Conservation (phyloP, 2,888 invertebrate genomes). For the Platynereis dumerilii region DNA sequence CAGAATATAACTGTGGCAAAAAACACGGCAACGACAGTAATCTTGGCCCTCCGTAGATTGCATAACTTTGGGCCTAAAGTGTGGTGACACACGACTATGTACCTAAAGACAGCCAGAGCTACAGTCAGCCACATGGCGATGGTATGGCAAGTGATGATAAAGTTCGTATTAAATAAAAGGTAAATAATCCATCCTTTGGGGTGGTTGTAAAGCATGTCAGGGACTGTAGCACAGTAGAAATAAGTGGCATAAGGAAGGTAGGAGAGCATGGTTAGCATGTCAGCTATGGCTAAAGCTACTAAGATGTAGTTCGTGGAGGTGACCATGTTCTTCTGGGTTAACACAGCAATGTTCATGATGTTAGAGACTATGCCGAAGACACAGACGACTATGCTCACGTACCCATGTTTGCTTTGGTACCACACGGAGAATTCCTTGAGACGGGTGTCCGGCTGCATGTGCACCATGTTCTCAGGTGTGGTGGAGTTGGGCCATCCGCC, state of each 20-base stretch:
- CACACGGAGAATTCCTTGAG: slow-evolving; percentile 44
- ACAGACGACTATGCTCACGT: slow-evolving; percentile 85
- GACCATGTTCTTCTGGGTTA: slow-evolving; percentile 82
- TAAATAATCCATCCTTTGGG: slow-evolving; percentile 56
- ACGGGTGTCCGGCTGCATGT: slow-evolving; percentile 8
- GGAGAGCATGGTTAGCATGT: slow-evolving; percentile 86
- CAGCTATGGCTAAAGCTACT: slow-evolving; percentile 84
- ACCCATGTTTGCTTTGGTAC: slow-evolving; percentile 74
- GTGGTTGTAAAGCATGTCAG: slow-evolving; percentile 40
- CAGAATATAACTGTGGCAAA: slow-evolving; percentile 53
- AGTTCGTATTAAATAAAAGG: slow-evolving; percentile 54
- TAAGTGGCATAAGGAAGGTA: slow-evolving; percentile 72
- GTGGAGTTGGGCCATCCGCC: background rate
- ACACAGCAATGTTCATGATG: slow-evolving; percentile 87
- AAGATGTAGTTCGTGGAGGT: slow-evolving; percentile 91
- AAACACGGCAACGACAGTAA: slow-evolving; percentile 52
- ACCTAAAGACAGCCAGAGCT: slow-evolving; percentile 90
- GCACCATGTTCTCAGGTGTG: background rate
- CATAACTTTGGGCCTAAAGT: slow-evolving; percentile 55
- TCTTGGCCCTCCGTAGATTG: slow-evolving; percentile 53
- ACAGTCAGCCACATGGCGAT: slow-evolving; percentile 94
- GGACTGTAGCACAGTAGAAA: slow-evolving; percentile 36
- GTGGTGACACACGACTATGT: slow-evolving; percentile 66
- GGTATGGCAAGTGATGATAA: slow-evolving; percentile 71
- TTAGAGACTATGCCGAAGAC: slow-evolving; percentile 90